Conservation (phyloP, 2,888 invertebrate species). For the Cylindroiulus punctatus region DNA sequence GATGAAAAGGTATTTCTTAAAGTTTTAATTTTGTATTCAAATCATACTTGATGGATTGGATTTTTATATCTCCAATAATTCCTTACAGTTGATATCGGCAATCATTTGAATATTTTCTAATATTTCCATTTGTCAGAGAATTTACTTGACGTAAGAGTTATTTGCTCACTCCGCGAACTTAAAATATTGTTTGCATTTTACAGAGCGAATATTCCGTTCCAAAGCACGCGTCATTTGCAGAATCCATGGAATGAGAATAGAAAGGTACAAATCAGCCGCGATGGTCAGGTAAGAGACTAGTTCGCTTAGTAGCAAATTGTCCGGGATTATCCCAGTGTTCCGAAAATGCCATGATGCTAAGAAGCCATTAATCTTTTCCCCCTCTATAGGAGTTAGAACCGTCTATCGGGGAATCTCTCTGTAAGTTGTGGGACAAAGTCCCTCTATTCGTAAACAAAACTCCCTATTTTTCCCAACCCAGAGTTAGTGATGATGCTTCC, state of each 20-base stretch:
- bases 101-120: too few species aligned
- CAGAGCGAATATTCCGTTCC: constrained; percentile 68
- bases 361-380: constrained; percentile 55
- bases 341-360: neutral
- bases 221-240: constrained; percentile 69
- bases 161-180: too few species aligned
- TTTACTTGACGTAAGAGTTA: too few species aligned
- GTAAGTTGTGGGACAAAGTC: constrained; percentile 67
- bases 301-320: constrained; percentile 13
- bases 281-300: constrained; percentile 70
- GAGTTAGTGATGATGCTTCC: neutral
- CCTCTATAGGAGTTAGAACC: constrained; percentile 67
- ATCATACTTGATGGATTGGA: neutral
- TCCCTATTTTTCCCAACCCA: neutral
- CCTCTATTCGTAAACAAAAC: constrained; percentile 61
- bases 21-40: too few species aligned
- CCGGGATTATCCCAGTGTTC: constrained; percentile 9
- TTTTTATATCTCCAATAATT: too few species aligned
- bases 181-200: constrained; percentile 56
- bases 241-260: constrained; percentile 72
- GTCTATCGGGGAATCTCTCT: constrained; percentile 66
- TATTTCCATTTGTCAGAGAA: too few species aligned
- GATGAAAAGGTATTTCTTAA: constrained; percentile 66
- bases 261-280: constrained; percentile 71
- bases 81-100: neutral